Evolutionary conservation across 2,888 invertebrate genomes (phyloP), one percentile per base, ranked within the genome.

Genomic region (Trachelus iudaicus): DNA sequence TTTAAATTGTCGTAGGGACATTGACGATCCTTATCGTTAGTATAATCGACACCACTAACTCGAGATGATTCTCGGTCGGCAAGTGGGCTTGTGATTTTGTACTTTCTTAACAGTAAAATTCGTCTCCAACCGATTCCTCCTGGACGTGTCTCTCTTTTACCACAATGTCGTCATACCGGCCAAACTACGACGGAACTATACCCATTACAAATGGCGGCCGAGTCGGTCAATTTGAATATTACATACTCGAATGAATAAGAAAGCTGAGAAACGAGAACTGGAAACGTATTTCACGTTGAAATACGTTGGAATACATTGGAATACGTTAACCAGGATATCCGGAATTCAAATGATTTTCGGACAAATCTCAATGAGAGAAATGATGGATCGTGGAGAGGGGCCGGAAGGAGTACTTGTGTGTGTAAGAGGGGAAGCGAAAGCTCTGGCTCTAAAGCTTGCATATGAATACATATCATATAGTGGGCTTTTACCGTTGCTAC

Each of bases 101-200:
- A 85, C 83, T 84, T 84, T 85, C 84, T 77, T 83, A 80, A 83
- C 69, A 81, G 77, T 78, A 82, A 80, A 83, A 75, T 34, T 68
- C 75, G 75, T 76, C 68, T 69, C 73, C 37, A 79, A 74, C 40
- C 68, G 73, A 76, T 75, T 74, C n/a, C 40, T 13, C 74, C 11
- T 74, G 30, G 34, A 30, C 13, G 31, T 68, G 56, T 37, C 30
- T 37, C 68, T 34, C 31, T 35, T 34, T 75, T 73, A 73, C 23
- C 56, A 56, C 56, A 56, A 56, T 23, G 23, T 40, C 15, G 6
- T 56, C 56, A 56, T 9, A 56, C 23, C 23, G 56, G 2, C 9
- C 23, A 56, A 56, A 9, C 56, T 56, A 56, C 56, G 23, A 40
- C 23, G 23, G 40, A 40, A 56, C 23, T 23, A 56, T 56, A 56